phyloP scores from a whole-genome alignment of 2,113 vertebrate species.

The Nibea albiflora region DNA sequence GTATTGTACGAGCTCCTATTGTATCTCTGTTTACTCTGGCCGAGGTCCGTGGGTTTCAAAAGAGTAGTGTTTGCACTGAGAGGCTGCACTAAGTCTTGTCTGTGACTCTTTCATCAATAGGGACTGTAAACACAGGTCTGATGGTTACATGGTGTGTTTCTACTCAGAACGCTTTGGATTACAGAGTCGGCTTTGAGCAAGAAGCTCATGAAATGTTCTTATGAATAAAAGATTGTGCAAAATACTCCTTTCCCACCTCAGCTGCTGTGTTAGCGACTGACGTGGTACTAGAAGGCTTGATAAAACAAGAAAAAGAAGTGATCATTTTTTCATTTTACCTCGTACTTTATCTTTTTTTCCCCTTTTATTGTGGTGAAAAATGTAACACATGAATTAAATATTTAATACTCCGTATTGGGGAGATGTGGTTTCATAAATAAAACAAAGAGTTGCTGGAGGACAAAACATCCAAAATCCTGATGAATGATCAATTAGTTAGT shows the following conservation, averaged over 20 bases:
- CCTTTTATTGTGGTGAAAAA: background rate
- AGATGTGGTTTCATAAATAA: no score
- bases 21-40: conserved; percentile 65
- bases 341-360: background rate
- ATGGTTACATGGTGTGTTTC: conserved; percentile 19
- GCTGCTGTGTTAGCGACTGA: conserved; percentile 10
- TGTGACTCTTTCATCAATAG: conserved; percentile 44
- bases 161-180: conserved; percentile 10
- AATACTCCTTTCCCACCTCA: background rate
- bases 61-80: conserved; percentile 44
- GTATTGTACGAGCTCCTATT: conserved; percentile 36
- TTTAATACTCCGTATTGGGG: background rate
- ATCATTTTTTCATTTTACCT: background rate
- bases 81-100: conserved; percentile 32
- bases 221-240: conserved; percentile 37
- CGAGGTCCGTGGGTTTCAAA: conserved; percentile 44
- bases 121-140: conserved; percentile 28
- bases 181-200: background rate
- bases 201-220: conserved; percentile 4
- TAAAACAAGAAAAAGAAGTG: background rate
- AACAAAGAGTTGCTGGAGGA: background rate
- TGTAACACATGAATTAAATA: background rate
- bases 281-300: conserved; percentile 5
- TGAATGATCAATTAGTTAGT: background rate
- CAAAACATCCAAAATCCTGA: background rate